Percentiles rank a stretch among this genome's conserved stretches.
phyloP scores from a whole-genome alignment of 1,140 invertebrate genomes.

The Tachypleus tridentatus region DNA sequence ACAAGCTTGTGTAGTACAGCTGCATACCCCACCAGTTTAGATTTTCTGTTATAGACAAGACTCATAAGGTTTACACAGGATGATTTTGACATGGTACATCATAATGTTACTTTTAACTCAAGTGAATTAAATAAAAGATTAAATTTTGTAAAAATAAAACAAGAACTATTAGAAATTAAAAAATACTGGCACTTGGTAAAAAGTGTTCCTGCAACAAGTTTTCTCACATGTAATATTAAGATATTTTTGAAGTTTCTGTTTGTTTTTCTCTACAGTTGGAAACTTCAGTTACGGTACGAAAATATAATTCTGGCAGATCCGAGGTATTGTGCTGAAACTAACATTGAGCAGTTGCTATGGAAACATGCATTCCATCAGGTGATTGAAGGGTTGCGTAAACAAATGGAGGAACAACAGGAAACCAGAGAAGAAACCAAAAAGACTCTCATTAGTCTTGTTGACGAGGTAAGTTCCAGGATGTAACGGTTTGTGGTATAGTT shows the following conservation, averaged over 20 bases:
- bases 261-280: slow-evolving; percentile 27
- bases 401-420: slow-evolving; percentile 39
- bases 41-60: no score
- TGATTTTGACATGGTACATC: no score
- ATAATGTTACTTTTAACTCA: no score
- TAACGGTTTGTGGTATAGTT: no score
- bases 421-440: slow-evolving; percentile 46
- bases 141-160: no score
- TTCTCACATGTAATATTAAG: background rate
- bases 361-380: slow-evolving; percentile 81
- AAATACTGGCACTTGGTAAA: no score
- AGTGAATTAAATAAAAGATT: no score
- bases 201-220: no score
- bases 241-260: background rate
- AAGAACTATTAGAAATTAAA: no score
- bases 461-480: slow-evolving; percentile 41
- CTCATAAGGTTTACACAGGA: no score
- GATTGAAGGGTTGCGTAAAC: slow-evolving; percentile 65
- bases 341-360: slow-evolving; percentile 83
- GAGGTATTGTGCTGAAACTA: slow-evolving; percentile 75
- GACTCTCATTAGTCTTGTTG: slow-evolving; percentile 56
- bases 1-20: no score
- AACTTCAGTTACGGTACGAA: slow-evolving; percentile 56
- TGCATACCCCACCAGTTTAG: no score
- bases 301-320: slow-evolving; percentile 64